Evolutionary conservation across 2,888 invertebrate species (phyloP).

Genomic region (Glyphotaelius pellucidus): DNA sequence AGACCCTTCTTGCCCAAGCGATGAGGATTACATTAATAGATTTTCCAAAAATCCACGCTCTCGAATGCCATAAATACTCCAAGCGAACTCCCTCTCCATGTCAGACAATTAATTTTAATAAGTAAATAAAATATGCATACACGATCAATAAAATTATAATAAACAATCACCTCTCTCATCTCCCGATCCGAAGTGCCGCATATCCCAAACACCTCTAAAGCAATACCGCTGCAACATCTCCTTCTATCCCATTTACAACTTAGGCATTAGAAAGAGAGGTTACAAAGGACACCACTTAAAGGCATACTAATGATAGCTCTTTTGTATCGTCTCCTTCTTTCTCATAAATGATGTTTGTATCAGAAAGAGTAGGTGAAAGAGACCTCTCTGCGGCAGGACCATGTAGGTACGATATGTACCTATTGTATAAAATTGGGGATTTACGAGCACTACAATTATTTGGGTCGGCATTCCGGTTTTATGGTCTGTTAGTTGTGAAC

Average conservation of each 20-base stretch:
- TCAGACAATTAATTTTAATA: slow-evolving; percentile 42
- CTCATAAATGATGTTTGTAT: not conserved
- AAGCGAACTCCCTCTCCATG: not conserved
- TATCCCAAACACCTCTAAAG: not conserved
- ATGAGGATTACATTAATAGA: not conserved
- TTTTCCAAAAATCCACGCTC: not conserved
- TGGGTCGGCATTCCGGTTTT: slow-evolving; percentile 53
- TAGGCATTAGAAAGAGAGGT: not conserved
- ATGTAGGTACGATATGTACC: not conserved
- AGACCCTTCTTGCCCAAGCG: not conserved
- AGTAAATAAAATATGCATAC: slow-evolving; percentile 42
- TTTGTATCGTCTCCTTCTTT: not conserved
- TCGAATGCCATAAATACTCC: slow-evolving; percentile 15
- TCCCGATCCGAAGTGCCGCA: not conserved
- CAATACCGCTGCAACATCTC: not conserved
- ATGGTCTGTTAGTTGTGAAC: slow-evolving; percentile 48
- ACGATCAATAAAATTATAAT: slow-evolving; percentile 24
- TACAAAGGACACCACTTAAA: not conserved
- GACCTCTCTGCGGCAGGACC: not conserved
- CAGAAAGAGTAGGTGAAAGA: not conserved
- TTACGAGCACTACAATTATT: slow-evolving; percentile 52
- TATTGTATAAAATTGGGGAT: slow-evolving; percentile 31
- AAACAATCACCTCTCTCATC: slow-evolving; percentile 22
- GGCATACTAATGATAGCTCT: not conserved
- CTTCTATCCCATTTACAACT: not conserved